Base-by-base conservation (phyloP, 1,140 invertebrate species). In the Anthonomus grandis region DNA sequence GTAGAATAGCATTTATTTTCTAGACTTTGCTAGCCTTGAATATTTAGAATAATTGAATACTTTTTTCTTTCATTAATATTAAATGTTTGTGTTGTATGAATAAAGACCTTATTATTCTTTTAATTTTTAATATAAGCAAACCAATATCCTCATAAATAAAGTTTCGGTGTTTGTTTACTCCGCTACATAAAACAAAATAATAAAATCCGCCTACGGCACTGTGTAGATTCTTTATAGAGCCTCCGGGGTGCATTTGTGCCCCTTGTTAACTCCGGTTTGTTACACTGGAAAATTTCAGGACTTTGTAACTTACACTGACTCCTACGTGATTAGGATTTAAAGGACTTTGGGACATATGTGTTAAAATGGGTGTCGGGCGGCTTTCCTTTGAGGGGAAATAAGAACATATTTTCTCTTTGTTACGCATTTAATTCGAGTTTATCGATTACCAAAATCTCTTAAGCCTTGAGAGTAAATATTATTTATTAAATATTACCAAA, bases 211-310 rank as follows among this genome's bases (percentile, higher is more conserved):
- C 17, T 19, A 19, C 27, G 44, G 42, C 53, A 19, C 53, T 60
- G 45, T 50, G n/a, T 55, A 27, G 27, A 37, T 31, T 59, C 57
- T 36, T 44, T 49, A 23, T 39, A 59, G 53, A 17, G 38, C 57
- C 44, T 58, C 53, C 48, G 39, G 46, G 46, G 54, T 48, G 45
- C 59, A 64, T 61, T 64, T 61, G 63, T 48, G 37, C 56, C 57
- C 60, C 54, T 64, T 62, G 60, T 62, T 64, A 62, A 62, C 57
- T 57, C 57, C 63, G 63, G 59, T 64, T 61, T 62, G 59, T 59
- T 62, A 57, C 52, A 57, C 63, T 57, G 63, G 63, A 60, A 62
- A 62, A 63, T 62, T 65, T 60, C 25, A 60, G 58, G 55, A 62
- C 60, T 62, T 57, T 56, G 54, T 56, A 56, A 56, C 54, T 56